A percentile compares a stretch with the other conserved stretches of the same genome.
These are phyloP conservation scores for Apomyelois bistriatella DNA, from an alignment of 2,888 invertebrate species.

Conservation along the genomic window DNA sequence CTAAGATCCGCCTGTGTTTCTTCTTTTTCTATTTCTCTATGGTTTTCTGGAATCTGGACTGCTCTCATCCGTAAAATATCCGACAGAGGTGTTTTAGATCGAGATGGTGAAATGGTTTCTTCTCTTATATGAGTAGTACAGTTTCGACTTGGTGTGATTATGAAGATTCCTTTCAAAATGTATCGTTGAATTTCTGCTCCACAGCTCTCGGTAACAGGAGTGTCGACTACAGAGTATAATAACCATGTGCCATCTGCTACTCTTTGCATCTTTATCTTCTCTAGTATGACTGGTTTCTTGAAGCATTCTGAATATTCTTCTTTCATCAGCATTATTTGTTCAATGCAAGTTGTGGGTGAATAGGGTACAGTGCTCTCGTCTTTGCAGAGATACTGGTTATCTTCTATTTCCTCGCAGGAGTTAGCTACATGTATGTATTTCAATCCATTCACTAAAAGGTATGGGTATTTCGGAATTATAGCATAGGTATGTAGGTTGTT, in stretches of 20 bases:
- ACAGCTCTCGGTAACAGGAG: neutral
- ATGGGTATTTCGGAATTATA: slow-evolving; percentile 15
- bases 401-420: slow-evolving; percentile 9
- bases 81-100: neutral
- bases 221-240: neutral
- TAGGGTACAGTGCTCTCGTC: neutral
- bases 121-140: neutral
- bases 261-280: neutral
- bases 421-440: slow-evolving; percentile 5
- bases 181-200: neutral
- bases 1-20: neutral
- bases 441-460: slow-evolving; percentile 10
- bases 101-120: neutral
- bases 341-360: neutral
- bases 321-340: neutral
- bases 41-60: neutral
- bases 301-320: neutral
- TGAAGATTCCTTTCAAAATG: neutral
- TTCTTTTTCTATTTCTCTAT: neutral
- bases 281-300: neutral
- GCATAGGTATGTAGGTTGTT: neutral
- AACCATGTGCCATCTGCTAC: neutral
- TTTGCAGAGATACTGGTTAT: neutral
- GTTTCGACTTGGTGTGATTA: neutral
- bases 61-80: neutral